Conservation (phyloP, 92 coral and sea anemone species). For the Ricordea florida region DNA sequence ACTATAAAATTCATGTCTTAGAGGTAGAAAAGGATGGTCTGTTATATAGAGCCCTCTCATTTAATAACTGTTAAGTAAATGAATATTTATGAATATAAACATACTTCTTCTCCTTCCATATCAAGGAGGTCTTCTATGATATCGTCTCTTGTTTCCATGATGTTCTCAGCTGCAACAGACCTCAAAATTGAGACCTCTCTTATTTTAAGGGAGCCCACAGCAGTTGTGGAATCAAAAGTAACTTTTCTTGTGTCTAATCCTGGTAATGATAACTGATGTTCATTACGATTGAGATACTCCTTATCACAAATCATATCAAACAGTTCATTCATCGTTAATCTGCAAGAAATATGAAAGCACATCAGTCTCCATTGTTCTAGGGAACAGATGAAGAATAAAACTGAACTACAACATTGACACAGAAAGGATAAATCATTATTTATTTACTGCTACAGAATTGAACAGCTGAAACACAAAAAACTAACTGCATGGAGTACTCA, state of each 20-base stretch:
- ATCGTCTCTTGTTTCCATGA: neutral
- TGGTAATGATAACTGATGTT: constrained; percentile 73
- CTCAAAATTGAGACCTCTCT: constrained; percentile 66
- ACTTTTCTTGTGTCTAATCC: constrained; percentile 61
- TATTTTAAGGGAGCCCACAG: constrained; percentile 75
- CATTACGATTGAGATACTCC: constrained; percentile 48
- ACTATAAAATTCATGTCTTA: too few relatives aligned
- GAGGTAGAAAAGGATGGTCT: too few relatives aligned
- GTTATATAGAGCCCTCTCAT: too few relatives aligned
- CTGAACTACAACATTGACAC: neutral
- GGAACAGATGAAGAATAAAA: neutral
- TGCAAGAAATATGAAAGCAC: neutral
- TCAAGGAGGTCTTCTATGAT: constrained; percentile 42
- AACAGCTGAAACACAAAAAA: neutral
- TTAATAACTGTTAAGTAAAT: too few relatives aligned
- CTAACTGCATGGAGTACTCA: too few relatives aligned
- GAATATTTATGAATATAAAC: too few relatives aligned
- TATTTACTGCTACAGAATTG: neutral
- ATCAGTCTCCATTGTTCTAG: neutral
- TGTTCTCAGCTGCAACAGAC: constrained; percentile 12
- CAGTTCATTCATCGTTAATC: constrained; percentile 82
- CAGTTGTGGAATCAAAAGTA: constrained; percentile 71
- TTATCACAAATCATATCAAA: constrained; percentile 75
- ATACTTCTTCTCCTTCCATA: constrained; percentile 39
- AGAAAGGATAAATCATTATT: neutral